phyloP scores from a whole-genome alignment of 2,113 vertebrate species.

The Grallaria varia region DNA sequence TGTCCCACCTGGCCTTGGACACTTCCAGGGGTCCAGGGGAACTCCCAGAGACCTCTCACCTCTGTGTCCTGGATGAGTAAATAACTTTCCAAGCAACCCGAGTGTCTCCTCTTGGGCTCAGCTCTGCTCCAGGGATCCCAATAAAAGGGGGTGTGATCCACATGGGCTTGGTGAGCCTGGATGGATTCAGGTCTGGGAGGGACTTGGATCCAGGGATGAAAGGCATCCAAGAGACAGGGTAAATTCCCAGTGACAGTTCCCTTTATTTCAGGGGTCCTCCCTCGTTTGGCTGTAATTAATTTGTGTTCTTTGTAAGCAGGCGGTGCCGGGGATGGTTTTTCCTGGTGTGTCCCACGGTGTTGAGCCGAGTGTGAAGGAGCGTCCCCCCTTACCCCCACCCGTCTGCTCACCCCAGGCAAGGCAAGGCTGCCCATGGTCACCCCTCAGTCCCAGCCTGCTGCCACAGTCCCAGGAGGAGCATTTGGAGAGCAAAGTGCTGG shows the following conservation, averaged over 20 bases:
- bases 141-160: neutral
- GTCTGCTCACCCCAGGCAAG: neutral
- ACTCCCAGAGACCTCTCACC: neutral
- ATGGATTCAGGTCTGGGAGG: neutral
- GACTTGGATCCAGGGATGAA: neutral
- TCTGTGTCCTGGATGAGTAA: neutral
- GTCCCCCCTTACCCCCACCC: neutral
- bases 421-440: neutral
- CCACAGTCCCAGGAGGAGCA: conserved; percentile 9
- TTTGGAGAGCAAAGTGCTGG: neutral
- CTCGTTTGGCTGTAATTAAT: neutral
- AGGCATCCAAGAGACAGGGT: neutral
- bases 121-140: neutral
- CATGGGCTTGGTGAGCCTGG: neutral
- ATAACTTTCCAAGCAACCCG: neutral
- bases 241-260: neutral
- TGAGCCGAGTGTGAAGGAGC: neutral
- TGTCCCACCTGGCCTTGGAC: neutral
- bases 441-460: conserved; percentile 28
- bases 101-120: neutral
- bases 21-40: neutral
- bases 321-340: neutral
- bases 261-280: neutral
- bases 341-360: neutral
- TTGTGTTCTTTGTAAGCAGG: neutral